Evolutionary conservation across 2,797 vertebrate species (phyloP), one percentile per base, ranked within the genome.

Genomic region (Gobionotothen gibberifrons): DNA sequence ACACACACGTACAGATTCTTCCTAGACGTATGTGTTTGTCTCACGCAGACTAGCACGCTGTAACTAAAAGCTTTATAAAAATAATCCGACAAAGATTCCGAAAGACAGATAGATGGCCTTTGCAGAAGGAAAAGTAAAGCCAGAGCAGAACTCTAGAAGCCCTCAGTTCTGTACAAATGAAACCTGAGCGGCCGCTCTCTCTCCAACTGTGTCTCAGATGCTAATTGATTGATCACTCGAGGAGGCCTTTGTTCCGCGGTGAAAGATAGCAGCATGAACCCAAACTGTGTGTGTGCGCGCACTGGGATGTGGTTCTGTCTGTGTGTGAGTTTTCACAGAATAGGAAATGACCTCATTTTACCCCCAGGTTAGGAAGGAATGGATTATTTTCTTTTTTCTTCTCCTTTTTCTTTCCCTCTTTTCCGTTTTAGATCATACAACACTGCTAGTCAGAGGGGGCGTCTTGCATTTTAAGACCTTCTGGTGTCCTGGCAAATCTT

Each of bases 291-390:
- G 76, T 84, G 76, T 78, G 82, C 21, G 55, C 67, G 66, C 53
- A 14, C 60, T 26, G 85, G 84, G 69, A 79, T 81, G 81, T 63
- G 72, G 78, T 82, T 61, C 59, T 70, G 84, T 87, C 83, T 85
- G 72, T 9, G 16, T 89, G 88, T 84, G 85, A 87, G 90, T 91
- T 91, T 90, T 93, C 91, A 88, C 85, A 87, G 79, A 87, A 79
- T 59, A 92, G 94, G 94, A 94, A 94, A 93, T 94, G 87, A 94
- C 93, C 93, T 92, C 77, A 92, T 85, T 84, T 87, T 92, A 91
- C 91, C 91, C 91, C 79, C 74, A 81, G 87, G 91, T 92, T 91
- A 89, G 87, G 89, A 89, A 90, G 89, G 87, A 93, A 90, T 87
- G 67, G 89, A 93, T 92, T 91, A 89, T 90, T 86, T 91, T 84